Evolutionary conservation across 1,140 invertebrate species (phyloP).

Genomic region (Centruroides sculpturatus): DNA sequence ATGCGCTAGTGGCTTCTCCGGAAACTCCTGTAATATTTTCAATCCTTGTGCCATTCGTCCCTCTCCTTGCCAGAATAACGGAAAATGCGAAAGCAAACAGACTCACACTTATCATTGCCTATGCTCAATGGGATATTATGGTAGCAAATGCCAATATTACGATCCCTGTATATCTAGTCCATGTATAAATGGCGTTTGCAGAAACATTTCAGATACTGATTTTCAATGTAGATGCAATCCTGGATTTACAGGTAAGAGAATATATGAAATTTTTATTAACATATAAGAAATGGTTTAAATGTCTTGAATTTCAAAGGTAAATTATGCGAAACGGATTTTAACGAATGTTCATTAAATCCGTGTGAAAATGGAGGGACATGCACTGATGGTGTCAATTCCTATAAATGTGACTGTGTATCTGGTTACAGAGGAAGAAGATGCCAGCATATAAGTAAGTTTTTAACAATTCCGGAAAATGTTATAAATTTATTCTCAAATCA

Average conservation of each 20-base stretch:
- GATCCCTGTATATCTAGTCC: constrained; percentile 85
- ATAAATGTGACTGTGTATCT: constrained; percentile 69
- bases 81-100: constrained; percentile 54
- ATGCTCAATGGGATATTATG: constrained; percentile 33
- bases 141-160: constrained; percentile 60
- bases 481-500: too few relatives aligned
- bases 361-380: constrained; percentile 71
- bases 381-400: constrained; percentile 77
- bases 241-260: constrained; percentile 42
- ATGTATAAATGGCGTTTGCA: constrained; percentile 74
- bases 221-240: constrained; percentile 73
- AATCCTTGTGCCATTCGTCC: constrained; percentile 44
- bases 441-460: constrained; percentile 31
- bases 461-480: too few relatives aligned
- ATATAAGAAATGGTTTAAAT: not conserved
- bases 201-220: constrained; percentile 43
- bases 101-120: constrained; percentile 60
- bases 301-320: constrained; percentile 46
- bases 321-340: constrained; percentile 74
- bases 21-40: constrained; percentile 58
- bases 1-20: constrained; percentile 60
- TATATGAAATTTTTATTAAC: not conserved
- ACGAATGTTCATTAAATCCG: constrained; percentile 55
- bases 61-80: constrained; percentile 49
- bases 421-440: constrained; percentile 62